phyloP scores from a whole-genome alignment of 2,113 vertebrate genomes.

The Hippocampus barbouri region DNA sequence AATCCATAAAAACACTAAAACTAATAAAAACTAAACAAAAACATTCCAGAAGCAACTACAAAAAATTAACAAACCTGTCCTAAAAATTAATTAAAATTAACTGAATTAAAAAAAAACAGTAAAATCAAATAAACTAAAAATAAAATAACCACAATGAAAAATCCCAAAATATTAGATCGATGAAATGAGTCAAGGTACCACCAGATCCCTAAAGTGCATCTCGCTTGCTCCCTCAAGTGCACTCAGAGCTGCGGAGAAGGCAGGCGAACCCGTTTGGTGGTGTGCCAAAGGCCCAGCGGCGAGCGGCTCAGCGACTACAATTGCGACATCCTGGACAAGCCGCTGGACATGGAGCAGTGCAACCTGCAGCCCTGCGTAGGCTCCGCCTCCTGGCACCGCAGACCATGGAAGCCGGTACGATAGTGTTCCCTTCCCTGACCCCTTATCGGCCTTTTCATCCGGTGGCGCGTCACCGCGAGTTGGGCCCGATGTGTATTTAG shows the following conservation, averaged over 20 bases:
- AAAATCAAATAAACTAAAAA: no score
- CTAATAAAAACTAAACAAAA: no score
- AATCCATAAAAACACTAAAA: no score
- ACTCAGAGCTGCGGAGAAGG: slow-evolving; percentile 88
- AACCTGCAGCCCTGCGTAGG: slow-evolving; percentile 83
- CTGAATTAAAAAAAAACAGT: no score
- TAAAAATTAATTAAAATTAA: no score
- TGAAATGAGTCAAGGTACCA: neutral
- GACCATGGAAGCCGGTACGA: slow-evolving; percentile 94
- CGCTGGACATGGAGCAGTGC: slow-evolving; percentile 81
- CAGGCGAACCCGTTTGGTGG: slow-evolving; percentile 84
- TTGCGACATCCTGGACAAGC: slow-evolving; percentile 88
- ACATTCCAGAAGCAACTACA: no score
- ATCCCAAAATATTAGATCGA: no score
- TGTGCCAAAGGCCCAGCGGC: slow-evolving; percentile 86
- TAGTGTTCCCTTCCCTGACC: slow-evolving; percentile 67
- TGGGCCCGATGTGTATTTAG: slow-evolving; percentile 38
- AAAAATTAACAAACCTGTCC: no score
- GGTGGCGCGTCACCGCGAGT: slow-evolving; percentile 40
- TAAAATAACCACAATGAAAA: no score
- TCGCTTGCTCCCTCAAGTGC: slow-evolving; percentile 72
- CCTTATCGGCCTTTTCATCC: slow-evolving; percentile 21
- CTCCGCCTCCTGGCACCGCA: slow-evolving; percentile 86
- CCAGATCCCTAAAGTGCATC: neutral
- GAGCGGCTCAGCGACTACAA: slow-evolving; percentile 83